Evolutionary conservation across 2,888 invertebrate species (phyloP).

Genomic region (Acheta domesticus): DNA sequence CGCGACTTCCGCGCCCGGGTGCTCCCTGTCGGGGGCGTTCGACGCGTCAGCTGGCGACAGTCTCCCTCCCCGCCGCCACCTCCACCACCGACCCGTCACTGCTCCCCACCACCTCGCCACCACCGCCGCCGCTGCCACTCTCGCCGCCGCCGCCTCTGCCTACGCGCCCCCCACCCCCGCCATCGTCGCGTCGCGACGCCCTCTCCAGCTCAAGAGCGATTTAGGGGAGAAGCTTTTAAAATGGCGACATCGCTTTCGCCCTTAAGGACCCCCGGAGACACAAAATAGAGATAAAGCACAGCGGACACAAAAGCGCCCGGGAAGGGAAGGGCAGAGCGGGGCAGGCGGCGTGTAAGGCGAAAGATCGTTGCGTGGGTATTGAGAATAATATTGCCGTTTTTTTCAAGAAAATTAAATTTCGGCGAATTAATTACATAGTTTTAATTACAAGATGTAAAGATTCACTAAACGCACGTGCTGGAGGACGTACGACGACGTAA

Average conservation of each 20-base stretch:
- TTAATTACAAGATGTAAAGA: background rate
- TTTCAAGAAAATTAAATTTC: background rate
- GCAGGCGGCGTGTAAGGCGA: background rate
- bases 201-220: too few relatives aligned
- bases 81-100: too few relatives aligned
- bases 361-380: background rate
- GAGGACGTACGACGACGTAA: too few relatives aligned
- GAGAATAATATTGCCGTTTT: background rate
- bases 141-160: too few relatives aligned
- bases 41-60: too few relatives aligned
- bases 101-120: too few relatives aligned
- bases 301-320: background rate
- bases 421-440: background rate
- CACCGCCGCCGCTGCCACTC: too few relatives aligned
- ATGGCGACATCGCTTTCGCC: constrained; percentile 7
- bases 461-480: too few relatives aligned
- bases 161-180: too few relatives aligned
- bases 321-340: too few relatives aligned
- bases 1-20: background rate
- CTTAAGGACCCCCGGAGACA: constrained; percentile 1
- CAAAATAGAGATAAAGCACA: background rate
- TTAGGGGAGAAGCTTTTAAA: constrained; percentile 4
- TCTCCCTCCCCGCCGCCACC: too few relatives aligned
- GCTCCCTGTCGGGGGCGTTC: constrained; percentile 4
- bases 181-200: too few relatives aligned